These are phyloP conservation scores for Hydrocynus forskahlii DNA, from an alignment of 2,797 vertebrate species.

Conservation along the genomic window DNA sequence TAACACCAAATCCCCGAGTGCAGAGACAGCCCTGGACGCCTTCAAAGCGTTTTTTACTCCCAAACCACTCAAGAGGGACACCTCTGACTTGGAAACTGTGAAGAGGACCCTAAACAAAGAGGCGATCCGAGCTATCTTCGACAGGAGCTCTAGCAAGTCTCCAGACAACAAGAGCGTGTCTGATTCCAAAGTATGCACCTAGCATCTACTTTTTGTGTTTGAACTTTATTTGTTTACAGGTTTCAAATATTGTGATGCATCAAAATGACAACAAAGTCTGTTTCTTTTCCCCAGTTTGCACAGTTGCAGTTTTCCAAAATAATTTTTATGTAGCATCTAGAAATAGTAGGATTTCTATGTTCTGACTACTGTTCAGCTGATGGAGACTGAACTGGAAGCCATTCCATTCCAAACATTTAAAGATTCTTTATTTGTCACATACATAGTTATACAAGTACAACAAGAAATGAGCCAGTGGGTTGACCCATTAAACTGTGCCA, in stretches of 20 bases:
- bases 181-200: constrained; percentile 82
- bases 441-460: too few relatives aligned
- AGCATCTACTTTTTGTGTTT: neutral
- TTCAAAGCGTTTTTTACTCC: constrained; percentile 92
- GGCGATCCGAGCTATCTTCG: constrained; percentile 85
- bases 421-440: too few relatives aligned
- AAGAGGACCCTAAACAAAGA: constrained; percentile 88
- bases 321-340: neutral
- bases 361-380: neutral
- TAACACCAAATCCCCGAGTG: constrained; percentile 63
- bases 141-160: constrained; percentile 79
- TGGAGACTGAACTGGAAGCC: neutral
- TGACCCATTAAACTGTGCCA: too few relatives aligned
- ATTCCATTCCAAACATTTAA: neutral
- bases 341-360: neutral
- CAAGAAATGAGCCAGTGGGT: too few relatives aligned
- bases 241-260: too few relatives aligned
- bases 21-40: constrained; percentile 90
- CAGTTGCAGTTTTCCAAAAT: too few relatives aligned
- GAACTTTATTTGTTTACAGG: neutral
- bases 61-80: constrained; percentile 83
- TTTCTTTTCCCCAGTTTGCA: neutral
- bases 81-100: constrained; percentile 81
- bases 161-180: constrained; percentile 64
- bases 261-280: neutral